Evolutionary conservation across 2,888 invertebrate species (phyloP).

Genomic region (Ochlodes sylvanus): DNA sequence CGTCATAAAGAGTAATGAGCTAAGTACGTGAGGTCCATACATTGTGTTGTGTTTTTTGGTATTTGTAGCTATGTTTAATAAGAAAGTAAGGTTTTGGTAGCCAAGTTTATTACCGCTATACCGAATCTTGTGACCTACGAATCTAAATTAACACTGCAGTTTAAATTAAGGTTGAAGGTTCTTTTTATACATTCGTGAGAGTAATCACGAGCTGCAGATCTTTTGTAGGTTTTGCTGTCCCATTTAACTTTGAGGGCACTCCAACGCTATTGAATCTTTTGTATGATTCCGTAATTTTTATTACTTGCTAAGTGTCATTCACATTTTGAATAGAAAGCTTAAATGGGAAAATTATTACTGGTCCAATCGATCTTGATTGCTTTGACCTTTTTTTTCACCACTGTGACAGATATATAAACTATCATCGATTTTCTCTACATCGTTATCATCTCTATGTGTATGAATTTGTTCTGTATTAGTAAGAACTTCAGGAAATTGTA

Average conservation of each 20-base stretch:
- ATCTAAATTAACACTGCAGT: conserved; percentile 25
- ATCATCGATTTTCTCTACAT: conserved; percentile 9
- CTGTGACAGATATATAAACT: background rate
- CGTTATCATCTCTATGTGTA: no score
- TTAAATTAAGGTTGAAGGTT: conserved; percentile 3
- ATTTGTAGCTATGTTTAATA: conserved; percentile 5
- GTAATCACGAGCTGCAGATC: conserved; percentile 7
- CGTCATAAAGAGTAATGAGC: conserved; percentile 12
- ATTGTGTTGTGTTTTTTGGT: conserved; percentile 6
- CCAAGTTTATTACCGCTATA: conserved; percentile 16
- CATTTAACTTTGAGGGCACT: conserved; percentile 16
- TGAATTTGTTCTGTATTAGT: conserved; percentile 45
- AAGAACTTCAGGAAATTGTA: conserved; percentile 52
- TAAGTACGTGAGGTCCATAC: background rate
- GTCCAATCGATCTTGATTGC: background rate
- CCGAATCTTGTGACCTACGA: conserved; percentile 25
- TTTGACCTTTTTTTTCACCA: background rate
- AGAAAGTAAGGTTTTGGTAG: conserved; percentile 21
- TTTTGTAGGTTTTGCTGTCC: conserved; percentile 18
- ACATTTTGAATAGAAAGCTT: background rate
- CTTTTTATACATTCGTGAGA: conserved; percentile 9
- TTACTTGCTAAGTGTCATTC: conserved; percentile 15
- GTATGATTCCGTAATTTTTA: conserved; percentile 16
- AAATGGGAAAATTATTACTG: conserved; percentile 11
- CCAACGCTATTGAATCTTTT: conserved; percentile 20